A percentile compares a stretch with the other conserved stretches of the same genome.
phyloP scores from a whole-genome alignment of 1,140 invertebrate species.

The Dendrolimus punctatus region DNA sequence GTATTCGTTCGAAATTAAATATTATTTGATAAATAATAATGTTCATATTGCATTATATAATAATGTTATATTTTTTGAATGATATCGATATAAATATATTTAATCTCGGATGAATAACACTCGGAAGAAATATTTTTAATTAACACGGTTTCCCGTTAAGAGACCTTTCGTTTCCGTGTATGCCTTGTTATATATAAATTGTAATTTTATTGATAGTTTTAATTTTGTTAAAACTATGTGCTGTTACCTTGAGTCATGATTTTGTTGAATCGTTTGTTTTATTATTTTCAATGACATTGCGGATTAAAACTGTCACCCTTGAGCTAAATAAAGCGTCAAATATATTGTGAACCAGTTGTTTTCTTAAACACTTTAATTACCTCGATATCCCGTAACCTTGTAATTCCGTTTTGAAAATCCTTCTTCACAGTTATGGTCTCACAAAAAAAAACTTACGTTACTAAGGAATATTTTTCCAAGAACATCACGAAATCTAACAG shows the following conservation, averaged over 20 bases:
- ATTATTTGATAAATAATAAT: too few relatives aligned
- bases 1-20: constrained; percentile 27
- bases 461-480: too few relatives aligned
- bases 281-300: constrained; percentile 65
- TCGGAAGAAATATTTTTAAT: too few relatives aligned
- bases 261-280: constrained; percentile 68
- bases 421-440: too few relatives aligned
- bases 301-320: constrained; percentile 64
- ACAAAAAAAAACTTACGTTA: too few relatives aligned
- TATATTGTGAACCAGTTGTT: constrained; percentile 55
- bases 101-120: constrained; percentile 18
- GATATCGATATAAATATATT: constrained; percentile 1
- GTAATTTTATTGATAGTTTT: constrained; percentile 66
- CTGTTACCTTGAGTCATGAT: constrained; percentile 69
- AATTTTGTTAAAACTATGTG: constrained; percentile 60
- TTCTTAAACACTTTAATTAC: constrained; percentile 21
- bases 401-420: background rate
- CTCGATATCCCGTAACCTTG: background rate
- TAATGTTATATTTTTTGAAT: too few relatives aligned
- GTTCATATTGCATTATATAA: too few relatives aligned
- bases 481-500: too few relatives aligned
- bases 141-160: too few relatives aligned
- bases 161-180: background rate
- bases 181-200: constrained; percentile 53
- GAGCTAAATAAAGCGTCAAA: constrained; percentile 67